Conservation (phyloP, 2,113 vertebrate species). For the Delphinapterus leucas region DNA sequence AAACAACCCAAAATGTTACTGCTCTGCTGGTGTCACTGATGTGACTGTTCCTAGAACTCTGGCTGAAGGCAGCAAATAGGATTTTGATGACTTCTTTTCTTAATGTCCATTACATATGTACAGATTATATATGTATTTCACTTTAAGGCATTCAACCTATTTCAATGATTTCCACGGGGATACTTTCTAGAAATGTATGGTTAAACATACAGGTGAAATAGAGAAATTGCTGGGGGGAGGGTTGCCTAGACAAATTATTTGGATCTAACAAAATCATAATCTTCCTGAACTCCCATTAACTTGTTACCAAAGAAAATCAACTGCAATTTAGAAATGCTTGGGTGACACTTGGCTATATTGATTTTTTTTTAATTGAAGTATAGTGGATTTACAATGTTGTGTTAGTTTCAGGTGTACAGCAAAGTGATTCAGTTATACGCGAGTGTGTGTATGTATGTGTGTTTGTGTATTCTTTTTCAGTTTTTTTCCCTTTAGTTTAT, state of each 20-base stretch:
- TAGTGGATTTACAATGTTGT: neutral
- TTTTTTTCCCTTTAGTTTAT: neutral
- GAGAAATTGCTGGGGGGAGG: neutral
- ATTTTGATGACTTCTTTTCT: neutral
- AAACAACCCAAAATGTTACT: neutral
- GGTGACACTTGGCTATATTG: neutral
- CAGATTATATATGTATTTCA: neutral
- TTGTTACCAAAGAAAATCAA: neutral
- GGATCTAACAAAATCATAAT: neutral
- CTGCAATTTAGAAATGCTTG: neutral
- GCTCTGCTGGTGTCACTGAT: no score
- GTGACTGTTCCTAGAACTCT: no score
- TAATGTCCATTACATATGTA: no score
- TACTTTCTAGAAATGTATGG: neutral
- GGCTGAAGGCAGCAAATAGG: rapidly evolving
- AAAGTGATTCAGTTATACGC: neutral
- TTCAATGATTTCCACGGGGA: neutral
- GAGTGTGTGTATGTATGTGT: no score
- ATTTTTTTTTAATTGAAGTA: neutral
- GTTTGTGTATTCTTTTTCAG: neutral
- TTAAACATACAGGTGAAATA: neutral
- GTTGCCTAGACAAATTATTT: neutral
- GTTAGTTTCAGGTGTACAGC: neutral
- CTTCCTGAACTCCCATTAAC: neutral
- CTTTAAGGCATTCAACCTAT: neutral